phyloP scores from a whole-genome alignment of 1,140 invertebrate genomes.

The Drosophila yakuba region DNA sequence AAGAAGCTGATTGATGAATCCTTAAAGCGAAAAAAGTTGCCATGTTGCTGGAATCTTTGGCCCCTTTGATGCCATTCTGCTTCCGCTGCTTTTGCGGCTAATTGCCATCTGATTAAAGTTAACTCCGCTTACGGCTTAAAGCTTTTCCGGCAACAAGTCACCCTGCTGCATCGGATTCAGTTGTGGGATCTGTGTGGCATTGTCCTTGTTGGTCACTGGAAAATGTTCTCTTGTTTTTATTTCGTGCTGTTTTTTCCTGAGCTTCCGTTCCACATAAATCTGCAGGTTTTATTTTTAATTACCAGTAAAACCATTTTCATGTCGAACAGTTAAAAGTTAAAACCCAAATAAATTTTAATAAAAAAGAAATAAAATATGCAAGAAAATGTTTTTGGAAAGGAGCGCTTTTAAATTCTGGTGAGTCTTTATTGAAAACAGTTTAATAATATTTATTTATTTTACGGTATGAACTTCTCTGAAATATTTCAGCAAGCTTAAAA shows the following conservation, averaged over 20 bases:
- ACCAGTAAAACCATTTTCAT: slow-evolving; percentile 54
- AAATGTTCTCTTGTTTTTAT: slow-evolving; percentile 8
- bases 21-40: background rate
- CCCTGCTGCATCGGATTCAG: slow-evolving; percentile 17
- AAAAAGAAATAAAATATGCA: slow-evolving; percentile 30
- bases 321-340: slow-evolving; percentile 41
- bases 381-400: slow-evolving; percentile 1
- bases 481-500: too few species aligned
- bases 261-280: slow-evolving; percentile 52
- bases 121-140: slow-evolving; percentile 43
- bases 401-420: slow-evolving; percentile 6
- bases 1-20: slow-evolving; percentile 7
- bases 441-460: background rate
- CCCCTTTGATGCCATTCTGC: background rate
- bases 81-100: slow-evolving; percentile 4
- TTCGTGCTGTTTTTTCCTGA: slow-evolving; percentile 18
- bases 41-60: background rate
- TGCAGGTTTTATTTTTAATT: slow-evolving; percentile 57
- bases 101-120: slow-evolving; percentile 54
- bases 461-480: background rate
- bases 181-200: slow-evolving; percentile 5
- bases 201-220: slow-evolving; percentile 21
- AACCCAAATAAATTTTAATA: slow-evolving; percentile 41
- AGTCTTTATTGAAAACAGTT: slow-evolving; percentile 11
- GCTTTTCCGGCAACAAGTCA: slow-evolving; percentile 45